These are phyloP conservation scores for Anticlea derivata DNA, from an alignment of 2,888 invertebrate genomes.

Conservation along the genomic window DNA sequence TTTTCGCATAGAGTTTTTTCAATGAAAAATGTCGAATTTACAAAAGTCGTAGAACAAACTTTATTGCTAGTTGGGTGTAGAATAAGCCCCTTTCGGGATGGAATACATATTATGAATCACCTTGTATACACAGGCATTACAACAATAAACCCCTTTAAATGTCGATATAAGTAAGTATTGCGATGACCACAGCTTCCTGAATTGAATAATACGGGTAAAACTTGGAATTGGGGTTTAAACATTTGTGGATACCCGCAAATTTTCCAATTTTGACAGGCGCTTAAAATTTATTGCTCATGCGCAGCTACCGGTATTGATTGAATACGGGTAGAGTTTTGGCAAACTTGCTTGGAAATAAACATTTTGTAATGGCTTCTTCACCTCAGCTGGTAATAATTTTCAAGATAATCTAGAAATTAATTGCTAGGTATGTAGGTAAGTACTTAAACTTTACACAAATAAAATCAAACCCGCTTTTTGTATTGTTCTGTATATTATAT, in stretches of 20 bases:
- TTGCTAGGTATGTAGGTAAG: no score
- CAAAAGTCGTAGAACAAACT: no score
- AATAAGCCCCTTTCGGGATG: no score
- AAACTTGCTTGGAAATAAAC: not conserved
- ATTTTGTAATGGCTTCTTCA: not conserved
- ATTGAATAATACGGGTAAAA: conserved; percentile 64
- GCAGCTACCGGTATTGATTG: conserved; percentile 31
- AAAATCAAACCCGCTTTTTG: no score
- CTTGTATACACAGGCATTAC: not conserved
- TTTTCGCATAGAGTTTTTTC: no score
- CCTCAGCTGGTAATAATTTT: no score
- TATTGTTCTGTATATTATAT: no score
- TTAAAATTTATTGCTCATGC: conserved; percentile 9
- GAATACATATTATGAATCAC: no score
- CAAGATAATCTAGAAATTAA: no score
- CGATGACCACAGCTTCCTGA: conserved; percentile 61
- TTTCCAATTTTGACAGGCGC: conserved; percentile 21
- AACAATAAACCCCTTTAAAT: conserved; percentile 9
- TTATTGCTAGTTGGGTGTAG: no score
- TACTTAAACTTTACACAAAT: no score
- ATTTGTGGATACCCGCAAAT: conserved; percentile 45
- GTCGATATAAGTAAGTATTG: conserved; percentile 21
- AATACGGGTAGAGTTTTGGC: conserved; percentile 29
- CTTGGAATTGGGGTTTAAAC: conserved; percentile 25
- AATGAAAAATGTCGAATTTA: no score